Evolutionary conservation across 2,113 vertebrate species (phyloP), one percentile per base, ranked within the genome.

Genomic region (Dendropsophus ebraccatus): DNA sequence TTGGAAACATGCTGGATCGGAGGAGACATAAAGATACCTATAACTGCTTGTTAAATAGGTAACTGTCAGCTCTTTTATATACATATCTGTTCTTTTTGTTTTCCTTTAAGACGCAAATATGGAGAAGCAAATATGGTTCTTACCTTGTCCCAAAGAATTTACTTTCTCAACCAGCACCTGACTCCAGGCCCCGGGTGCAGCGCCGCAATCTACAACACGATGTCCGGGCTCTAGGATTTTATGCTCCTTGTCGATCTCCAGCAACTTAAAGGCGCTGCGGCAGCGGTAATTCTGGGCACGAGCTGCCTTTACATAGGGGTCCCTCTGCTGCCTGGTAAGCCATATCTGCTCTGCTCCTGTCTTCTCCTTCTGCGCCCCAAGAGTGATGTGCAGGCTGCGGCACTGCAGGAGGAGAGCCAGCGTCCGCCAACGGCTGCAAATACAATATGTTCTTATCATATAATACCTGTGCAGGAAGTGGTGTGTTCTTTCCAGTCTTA

Each of bases 141-240:
- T 49, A 10, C 97, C 95, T 65, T 92, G 83, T 75, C 95, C 96
- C 21, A 91, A 83, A 0, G 97, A 95, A 11, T 97, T 99, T 87
- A 99, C 97, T 72, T 92, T 95, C 37, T 93, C 91, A 8, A 97
- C 95, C 0, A 96, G 96, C 82, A 99, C 95, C 91, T 99, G 98
- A 88, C 96, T 98, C 98, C 98, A 99, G 1, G 97, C 96, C 41
- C 98, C 98, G 0, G 97, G 98, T 0, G 98, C 97, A 0, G 97
- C 95, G 0, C 98, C 98, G 0, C 97, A 99, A 90, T 99, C 98
- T 7, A 99, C 90, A 70, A 98, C 96, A 0, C 90, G 90, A 5
- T 92, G 30, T 0, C 98, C 98, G 0, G 97, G 96, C 32, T 69
- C 89, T 13, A 99, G 90, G 10, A 99, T 85, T 2, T 13, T 30